Base-by-base conservation (phyloP, 1,140 invertebrate genomes). In the Zophobas atratus region DNA sequence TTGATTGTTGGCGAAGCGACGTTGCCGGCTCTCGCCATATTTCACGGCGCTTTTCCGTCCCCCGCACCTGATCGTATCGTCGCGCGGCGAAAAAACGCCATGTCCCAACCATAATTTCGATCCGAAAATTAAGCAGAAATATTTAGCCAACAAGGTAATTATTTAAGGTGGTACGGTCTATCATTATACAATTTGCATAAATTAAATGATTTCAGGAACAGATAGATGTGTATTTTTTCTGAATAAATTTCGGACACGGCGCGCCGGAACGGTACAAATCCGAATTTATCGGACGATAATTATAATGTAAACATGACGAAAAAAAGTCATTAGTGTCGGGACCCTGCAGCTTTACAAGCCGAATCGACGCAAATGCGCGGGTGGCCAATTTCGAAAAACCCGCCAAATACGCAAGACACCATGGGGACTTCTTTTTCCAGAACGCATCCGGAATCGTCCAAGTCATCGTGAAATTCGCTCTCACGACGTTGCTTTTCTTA, bases 111-210 rank as follows among this genome's bases (percentile, higher is more conserved):
- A 73, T 73, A 73, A 73, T 73, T 56, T 73, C 49, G 48, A 73
- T 73, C 55, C 49, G 71, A 73, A 73, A 73, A 73, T 73, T 48
- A 56, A 73, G 70, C 70, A 73, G 70, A 73, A 73, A 75, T 75
- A 57, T 75, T 75, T 56, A 60, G 49, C 72, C 72, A 75, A 75
- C 72, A 75, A 75, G 72, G 72, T 75, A 75, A 75, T 75, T 56
- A 57, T 57, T 75, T 60, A 57, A 75, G 36, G 49, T 56, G 55
- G 56, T 75, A 72, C 70, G 53, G 53, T 75, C 72, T 75, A 75
- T 75, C 72, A 75, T 75, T 75, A 75, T 75, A 75, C 72, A 75
- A 75, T 75, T 75, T 75, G 55, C 72, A 75, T 75, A 75, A 75
- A 75, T 75, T 75, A 75, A 75, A 75, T 75, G 72, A 75, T 75